Base-by-base conservation (phyloP, 2,888 invertebrate species). In the Muschampia plurimacula region DNA sequence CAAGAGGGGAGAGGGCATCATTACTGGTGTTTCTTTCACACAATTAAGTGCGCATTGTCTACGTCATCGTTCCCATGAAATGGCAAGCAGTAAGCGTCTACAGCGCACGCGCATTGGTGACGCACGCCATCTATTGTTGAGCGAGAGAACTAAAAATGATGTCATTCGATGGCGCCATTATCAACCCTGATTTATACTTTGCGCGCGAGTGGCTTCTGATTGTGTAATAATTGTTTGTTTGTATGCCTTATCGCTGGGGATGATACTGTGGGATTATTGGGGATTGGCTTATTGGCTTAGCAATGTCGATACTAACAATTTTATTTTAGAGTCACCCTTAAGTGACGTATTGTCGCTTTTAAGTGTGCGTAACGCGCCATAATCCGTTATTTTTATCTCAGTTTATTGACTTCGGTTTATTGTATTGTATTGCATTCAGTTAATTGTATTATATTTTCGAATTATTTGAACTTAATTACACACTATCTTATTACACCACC, bases 211-310 rank as follows among this genome's bases (percentile, higher is more conserved):
- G 86, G 84, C 80, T 82, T 82, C 84, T 89, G 92, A 93, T 92
- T 89, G 91, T 89, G 80, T 82, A 88, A 91, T 92, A 92, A 93
- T 93, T 90, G 90, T 93, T 93, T 93, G 91, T 93, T 93, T 92
- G 86, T 84, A 78, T 80, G 81, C 76, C 80, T 83, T 81, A 81
- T 82, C 80, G 77, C 79, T 79, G 79, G 84, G 86, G 87, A 84
- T 83, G 82, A 76, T 72, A 77, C 80, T 86, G 86, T 89, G 91
- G 86, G 92, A 92, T 89, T 84, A 87, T 84, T 82, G 80, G 71
- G 78, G 81, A 81, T 82, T 77, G 76, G 83, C 83, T 86, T 89
- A 88, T 89, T 86, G 88, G 86, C 82, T 88, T 88, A 86, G 82
- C 77, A 79, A 77, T 77, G 72, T 67, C 60, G 28, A 72, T 72